Percentiles rank a stretch among this genome's conserved stretches.
Conservation (phyloP, 2,888 invertebrate species). For the Didymodactylos carnosus region DNA sequence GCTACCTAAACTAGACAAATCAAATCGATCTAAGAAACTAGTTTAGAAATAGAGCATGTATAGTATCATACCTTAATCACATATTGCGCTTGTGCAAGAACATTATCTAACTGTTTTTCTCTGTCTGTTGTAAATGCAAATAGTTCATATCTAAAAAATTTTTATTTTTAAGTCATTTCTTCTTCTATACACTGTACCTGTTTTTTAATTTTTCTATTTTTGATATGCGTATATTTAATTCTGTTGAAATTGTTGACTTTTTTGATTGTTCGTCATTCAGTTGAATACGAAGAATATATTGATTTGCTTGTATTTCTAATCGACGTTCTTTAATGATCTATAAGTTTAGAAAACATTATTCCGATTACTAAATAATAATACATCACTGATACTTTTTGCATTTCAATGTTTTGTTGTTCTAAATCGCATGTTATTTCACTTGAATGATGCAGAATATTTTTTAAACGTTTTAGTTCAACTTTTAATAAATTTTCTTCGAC, state of each 20-base stretch:
- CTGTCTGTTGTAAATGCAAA: background rate
- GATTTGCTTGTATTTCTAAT: background rate
- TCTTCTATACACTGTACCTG: too few species aligned
- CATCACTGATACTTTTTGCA: background rate
- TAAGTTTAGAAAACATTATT: background rate
- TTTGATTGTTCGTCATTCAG: background rate
- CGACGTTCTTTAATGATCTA: background rate
- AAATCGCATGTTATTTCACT: background rate
- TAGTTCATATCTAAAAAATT: background rate
- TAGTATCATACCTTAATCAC: background rate
- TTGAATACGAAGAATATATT: background rate
- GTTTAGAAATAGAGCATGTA: too few species aligned
- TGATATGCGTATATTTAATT: background rate
- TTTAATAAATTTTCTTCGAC: background rate
- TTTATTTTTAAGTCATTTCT: too few species aligned
- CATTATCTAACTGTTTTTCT: background rate
- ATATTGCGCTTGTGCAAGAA: background rate
- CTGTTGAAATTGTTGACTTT: background rate
- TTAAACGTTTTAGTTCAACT: background rate
- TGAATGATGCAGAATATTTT: background rate
- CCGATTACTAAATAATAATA: background rate
- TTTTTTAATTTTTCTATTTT: background rate
- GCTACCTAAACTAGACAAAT: conserved; percentile 24
- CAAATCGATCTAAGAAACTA: background rate
- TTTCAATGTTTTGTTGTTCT: background rate